Evolutionary conservation across 2,888 invertebrate genomes (phyloP).

Genomic region (Fragum whitleyi): DNA sequence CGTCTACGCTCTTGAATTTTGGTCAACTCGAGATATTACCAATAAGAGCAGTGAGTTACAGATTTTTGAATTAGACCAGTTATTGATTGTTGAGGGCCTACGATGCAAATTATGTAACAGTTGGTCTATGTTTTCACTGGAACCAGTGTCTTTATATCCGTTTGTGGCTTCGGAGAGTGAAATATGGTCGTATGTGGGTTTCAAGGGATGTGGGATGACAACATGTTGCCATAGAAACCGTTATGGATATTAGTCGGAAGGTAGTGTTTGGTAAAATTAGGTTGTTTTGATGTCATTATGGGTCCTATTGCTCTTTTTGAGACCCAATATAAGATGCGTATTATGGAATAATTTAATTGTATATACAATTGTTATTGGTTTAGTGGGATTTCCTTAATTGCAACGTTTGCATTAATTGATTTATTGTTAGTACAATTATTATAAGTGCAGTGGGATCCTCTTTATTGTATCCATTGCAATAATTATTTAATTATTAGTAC

Average conservation of each 20-base stretch:
- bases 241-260: constrained; percentile 24
- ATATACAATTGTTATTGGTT: too few species aligned
- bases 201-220: constrained; percentile 8
- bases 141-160: constrained; percentile 13
- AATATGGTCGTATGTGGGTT: not conserved
- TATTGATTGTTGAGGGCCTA: constrained; percentile 10
- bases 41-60: not conserved
- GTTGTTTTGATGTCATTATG: not conserved
- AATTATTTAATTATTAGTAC: too few species aligned
- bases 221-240: constrained; percentile 20
- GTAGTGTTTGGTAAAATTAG: constrained; percentile 9
- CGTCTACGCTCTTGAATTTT: not conserved
- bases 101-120: constrained; percentile 29
- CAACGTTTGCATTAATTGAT: too few species aligned
- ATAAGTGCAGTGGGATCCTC: too few species aligned
- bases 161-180: not conserved
- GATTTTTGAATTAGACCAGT: constrained; percentile 4
- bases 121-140: not conserved
- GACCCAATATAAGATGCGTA: too few species aligned
- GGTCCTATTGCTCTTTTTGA: not conserved
- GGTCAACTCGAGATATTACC: not conserved
- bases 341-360: too few species aligned
- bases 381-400: too few species aligned
- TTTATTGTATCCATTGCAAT: too few species aligned
- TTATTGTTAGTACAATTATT: too few species aligned